These are phyloP conservation scores for Cetonia aurata DNA, from an alignment of 2,888 invertebrate genomes.

Conservation along the genomic window DNA sequence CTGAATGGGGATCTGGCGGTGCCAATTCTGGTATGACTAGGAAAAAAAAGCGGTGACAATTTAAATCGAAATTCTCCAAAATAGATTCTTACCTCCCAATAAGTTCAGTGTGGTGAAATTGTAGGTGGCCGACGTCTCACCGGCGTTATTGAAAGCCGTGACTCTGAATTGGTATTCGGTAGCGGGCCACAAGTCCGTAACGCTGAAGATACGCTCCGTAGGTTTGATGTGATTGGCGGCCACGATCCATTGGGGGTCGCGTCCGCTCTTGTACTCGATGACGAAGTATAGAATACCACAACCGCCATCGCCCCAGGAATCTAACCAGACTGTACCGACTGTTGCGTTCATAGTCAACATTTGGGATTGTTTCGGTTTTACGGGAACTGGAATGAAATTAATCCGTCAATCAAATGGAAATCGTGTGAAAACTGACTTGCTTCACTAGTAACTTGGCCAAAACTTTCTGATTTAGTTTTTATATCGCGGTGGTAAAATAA, in stretches of 20 bases:
- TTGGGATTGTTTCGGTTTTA: conserved; percentile 83
- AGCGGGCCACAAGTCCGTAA: conserved; percentile 81
- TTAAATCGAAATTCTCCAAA: background rate
- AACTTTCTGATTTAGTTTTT: too few species aligned
- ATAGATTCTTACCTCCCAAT: conserved; percentile 74
- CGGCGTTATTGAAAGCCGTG: conserved; percentile 89
- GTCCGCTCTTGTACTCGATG: conserved; percentile 80
- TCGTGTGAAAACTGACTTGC: too few species aligned
- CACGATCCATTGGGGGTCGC: conserved; percentile 80
- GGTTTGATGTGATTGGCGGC: conserved; percentile 87
- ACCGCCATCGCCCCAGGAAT: conserved; percentile 91
- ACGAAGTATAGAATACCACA: conserved; percentile 89
- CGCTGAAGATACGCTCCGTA: conserved; percentile 84
- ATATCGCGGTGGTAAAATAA: too few species aligned
- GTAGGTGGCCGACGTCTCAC: conserved; percentile 84
- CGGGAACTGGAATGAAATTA: conserved; percentile 70
- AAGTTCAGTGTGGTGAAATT: conserved; percentile 87
- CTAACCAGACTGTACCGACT: conserved; percentile 87
- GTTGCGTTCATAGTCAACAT: conserved; percentile 89
- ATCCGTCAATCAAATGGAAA: too few species aligned
- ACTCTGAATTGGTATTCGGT: conserved; percentile 81
- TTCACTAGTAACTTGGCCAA: too few species aligned
- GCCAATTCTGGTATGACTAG: conserved; percentile 75
- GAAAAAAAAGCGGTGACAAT: conserved; percentile 37
- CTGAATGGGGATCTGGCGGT: conserved; percentile 77